phyloP scores from a whole-genome alignment of 1,140 invertebrate species.

The Nymphalis io region DNA sequence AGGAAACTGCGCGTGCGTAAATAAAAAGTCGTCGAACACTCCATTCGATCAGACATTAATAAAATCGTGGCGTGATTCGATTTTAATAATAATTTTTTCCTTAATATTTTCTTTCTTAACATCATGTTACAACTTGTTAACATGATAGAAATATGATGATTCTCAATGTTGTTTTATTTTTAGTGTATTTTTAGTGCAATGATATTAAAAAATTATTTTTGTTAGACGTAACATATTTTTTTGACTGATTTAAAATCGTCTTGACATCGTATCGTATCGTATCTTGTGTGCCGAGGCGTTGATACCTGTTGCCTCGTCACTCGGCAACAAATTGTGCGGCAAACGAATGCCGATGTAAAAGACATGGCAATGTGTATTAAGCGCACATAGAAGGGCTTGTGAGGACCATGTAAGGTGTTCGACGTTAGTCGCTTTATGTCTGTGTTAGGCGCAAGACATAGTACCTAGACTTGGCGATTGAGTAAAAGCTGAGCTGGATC shows the following conservation, averaged over 20 bases:
- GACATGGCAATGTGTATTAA: conserved; percentile 28
- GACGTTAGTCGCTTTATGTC: conserved; percentile 10
- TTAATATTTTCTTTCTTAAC: too few species aligned
- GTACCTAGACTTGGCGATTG: not conserved
- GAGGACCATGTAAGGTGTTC: conserved; percentile 9
- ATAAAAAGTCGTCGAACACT: not conserved
- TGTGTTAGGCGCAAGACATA: conserved; percentile 21
- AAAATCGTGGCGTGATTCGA: conserved; percentile 1
- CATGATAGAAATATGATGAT: too few species aligned
- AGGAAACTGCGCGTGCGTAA: conserved; percentile 41
- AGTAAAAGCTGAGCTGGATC: not conserved
- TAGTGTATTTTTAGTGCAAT: not conserved
- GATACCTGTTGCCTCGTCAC: conserved; percentile 34
- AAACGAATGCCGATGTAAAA: conserved; percentile 28
- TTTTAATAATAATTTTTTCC: not conserved
- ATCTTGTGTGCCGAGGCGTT: not conserved
- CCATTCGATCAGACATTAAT: conserved; percentile 8
- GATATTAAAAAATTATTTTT: not conserved
- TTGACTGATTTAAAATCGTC: too few species aligned
- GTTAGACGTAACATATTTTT: too few species aligned
- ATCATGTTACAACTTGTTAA: too few species aligned
- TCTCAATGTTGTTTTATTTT: too few species aligned
- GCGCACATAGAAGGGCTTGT: conserved; percentile 3
- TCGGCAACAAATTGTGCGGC: conserved; percentile 38
- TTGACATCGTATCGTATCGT: conserved; percentile 12